These are phyloP conservation scores for Fistularia tabacaria DNA, from an alignment of 2,797 vertebrate species.

Conservation along the genomic window DNA sequence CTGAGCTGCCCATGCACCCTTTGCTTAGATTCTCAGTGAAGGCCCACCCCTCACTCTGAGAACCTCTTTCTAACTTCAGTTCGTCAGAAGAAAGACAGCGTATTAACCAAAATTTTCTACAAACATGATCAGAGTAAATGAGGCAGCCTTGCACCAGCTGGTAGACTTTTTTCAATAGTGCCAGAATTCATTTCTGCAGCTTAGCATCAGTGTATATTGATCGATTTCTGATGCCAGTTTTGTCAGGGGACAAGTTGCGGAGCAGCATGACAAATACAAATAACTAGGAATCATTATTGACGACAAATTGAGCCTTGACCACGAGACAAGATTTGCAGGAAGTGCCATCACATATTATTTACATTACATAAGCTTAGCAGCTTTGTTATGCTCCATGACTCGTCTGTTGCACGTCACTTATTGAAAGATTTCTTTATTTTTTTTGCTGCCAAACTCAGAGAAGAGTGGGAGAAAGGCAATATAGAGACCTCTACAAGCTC, in stretches of 20 bases:
- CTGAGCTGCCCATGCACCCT: too few relatives aligned
- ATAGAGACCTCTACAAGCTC: too few relatives aligned
- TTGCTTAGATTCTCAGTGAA: too few relatives aligned
- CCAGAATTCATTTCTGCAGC: conserved; percentile 51
- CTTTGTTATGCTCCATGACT: conserved; percentile 8
- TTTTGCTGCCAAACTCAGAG: too few relatives aligned
- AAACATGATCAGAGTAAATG: conserved; percentile 45
- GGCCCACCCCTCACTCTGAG: too few relatives aligned
- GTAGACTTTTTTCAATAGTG: conserved; percentile 37
- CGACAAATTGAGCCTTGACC: conserved; percentile 44
- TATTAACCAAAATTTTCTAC: conserved; percentile 11
- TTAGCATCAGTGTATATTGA: conserved; percentile 32
- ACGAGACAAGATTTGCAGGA: conserved; percentile 28
- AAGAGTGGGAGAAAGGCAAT: too few relatives aligned
- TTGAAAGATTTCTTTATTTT: neutral
- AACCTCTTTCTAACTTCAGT: too few relatives aligned
- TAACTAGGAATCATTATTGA: conserved; percentile 48
- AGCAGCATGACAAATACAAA: conserved; percentile 44
- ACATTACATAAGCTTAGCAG: conserved; percentile 31
- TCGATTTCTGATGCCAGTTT: conserved; percentile 51
- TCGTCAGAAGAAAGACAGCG: conserved; percentile 9
- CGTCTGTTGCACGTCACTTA: conserved; percentile 15
- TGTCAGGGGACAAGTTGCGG: conserved; percentile 36
- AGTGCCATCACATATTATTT: conserved; percentile 35
- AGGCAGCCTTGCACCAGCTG: conserved; percentile 22